These are phyloP conservation scores for Panagrolaimus sp. DNA, from an alignment of 1,140 invertebrate genomes.

Conservation along the genomic window DNA sequence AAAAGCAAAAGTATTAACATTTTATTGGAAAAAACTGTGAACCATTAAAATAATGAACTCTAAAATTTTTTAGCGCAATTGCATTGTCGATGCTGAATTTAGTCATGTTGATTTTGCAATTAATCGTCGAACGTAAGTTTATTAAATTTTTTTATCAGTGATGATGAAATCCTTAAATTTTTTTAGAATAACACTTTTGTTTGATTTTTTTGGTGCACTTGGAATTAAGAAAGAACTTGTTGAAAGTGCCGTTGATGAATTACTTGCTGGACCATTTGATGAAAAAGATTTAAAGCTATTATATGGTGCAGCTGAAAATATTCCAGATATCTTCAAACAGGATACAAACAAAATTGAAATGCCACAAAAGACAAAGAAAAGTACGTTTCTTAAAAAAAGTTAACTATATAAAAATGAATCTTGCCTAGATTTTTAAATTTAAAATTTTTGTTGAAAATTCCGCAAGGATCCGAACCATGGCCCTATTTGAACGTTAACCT, in stretches of 20 bases:
- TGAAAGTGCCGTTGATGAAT: not conserved
- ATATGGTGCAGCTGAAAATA: not conserved
- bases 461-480: too few species aligned
- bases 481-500: too few species aligned
- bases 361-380: not conserved
- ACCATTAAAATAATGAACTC: too few species aligned
- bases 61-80: constrained; percentile 61
- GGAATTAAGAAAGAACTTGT: constrained; percentile 9
- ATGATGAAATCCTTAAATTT: too few species aligned
- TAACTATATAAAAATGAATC: too few species aligned
- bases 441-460: too few species aligned
- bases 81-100: constrained; percentile 73
- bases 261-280: not conserved
- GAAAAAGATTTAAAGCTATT: not conserved
- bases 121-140: constrained; percentile 74
- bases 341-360: not conserved
- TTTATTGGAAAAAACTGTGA: too few species aligned
- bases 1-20: too few species aligned
- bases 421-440: too few species aligned
- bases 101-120: constrained; percentile 81
- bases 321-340: not conserved
- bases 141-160: too few species aligned
- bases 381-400: too few species aligned
- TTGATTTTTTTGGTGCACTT: constrained; percentile 73
- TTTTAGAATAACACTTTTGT: constrained; percentile 68